Conservation (phyloP, 2,888 invertebrate species). For the Icerya purchasi region DNA sequence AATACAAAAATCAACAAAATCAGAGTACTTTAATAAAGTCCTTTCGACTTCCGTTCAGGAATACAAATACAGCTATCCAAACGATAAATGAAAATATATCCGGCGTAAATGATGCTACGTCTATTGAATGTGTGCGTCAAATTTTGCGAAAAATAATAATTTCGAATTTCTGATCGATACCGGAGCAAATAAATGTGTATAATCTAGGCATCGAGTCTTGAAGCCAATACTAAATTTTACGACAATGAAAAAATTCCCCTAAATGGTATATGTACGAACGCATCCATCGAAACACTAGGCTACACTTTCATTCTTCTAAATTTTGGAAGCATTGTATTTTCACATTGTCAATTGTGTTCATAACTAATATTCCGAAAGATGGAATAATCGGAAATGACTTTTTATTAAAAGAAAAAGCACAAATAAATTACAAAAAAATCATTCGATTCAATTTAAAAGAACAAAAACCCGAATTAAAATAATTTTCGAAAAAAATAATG, state of each 20-base stretch:
- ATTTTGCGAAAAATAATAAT: background rate
- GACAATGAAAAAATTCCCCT: background rate
- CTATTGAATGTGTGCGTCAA: background rate
- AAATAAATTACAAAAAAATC: background rate
- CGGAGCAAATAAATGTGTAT: background rate
- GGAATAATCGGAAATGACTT: slow-evolving; percentile 4
- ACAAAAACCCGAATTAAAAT: too few species aligned
- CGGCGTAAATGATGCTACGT: background rate
- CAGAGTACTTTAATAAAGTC: background rate
- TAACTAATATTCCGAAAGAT: background rate
- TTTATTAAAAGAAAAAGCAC: background rate
- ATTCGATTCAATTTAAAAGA: too few species aligned
- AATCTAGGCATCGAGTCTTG: background rate
- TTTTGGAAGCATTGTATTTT: too few species aligned
- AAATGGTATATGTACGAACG: background rate
- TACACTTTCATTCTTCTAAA: background rate
- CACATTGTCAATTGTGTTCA: too few species aligned
- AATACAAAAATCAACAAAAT: background rate
- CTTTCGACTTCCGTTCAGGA: background rate
- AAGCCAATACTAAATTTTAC: background rate
- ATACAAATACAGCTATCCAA: slow-evolving; percentile 2
- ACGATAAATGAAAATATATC: background rate
- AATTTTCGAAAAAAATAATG: too few species aligned
- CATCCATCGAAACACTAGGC: background rate
- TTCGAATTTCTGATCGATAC: background rate